These are phyloP conservation scores for Ennomos erosarius DNA, from an alignment of 2,888 invertebrate genomes.

Conservation along the genomic window DNA sequence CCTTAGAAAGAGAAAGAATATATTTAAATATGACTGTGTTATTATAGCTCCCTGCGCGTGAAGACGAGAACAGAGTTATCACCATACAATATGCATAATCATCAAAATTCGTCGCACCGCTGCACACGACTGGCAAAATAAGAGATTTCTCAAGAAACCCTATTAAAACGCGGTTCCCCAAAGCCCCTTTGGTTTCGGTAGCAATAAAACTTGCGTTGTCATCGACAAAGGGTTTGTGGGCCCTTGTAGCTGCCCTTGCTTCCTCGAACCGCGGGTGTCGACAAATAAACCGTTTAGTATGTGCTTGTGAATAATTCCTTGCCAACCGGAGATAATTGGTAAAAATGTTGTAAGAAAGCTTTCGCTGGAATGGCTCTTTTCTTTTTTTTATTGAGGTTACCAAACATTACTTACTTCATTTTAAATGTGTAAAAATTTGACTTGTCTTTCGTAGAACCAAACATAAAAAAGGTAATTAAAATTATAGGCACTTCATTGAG, in stretches of 20 bases:
- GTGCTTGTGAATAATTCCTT: constrained; percentile 41
- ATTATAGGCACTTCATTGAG: no score
- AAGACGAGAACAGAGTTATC: not conserved
- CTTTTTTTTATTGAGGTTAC: not conserved
- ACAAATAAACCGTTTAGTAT: constrained; percentile 50
- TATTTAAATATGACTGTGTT: no score
- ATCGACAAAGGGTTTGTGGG: constrained; percentile 56
- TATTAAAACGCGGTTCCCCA: constrained; percentile 52
- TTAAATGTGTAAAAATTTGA: no score
- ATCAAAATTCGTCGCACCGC: constrained; percentile 45
- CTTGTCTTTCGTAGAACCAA: no score
- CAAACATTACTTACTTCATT: no score
- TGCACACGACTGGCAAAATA: constrained; percentile 44
- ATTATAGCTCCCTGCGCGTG: no score
- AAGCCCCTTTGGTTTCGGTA: constrained; percentile 65
- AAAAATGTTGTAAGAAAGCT: constrained; percentile 18
- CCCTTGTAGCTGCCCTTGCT: constrained; percentile 46
- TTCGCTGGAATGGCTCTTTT: constrained; percentile 5
- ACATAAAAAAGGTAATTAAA: no score
- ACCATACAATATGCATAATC: constrained; percentile 1
- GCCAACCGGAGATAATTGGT: constrained; percentile 51
- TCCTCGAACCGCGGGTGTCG: constrained; percentile 54
- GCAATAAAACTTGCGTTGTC: constrained; percentile 71
- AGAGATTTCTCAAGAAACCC: constrained; percentile 55
- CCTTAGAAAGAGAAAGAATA: no score